Base-by-base conservation (phyloP, 2,113 vertebrate genomes). In the Bettongia penicillata region DNA sequence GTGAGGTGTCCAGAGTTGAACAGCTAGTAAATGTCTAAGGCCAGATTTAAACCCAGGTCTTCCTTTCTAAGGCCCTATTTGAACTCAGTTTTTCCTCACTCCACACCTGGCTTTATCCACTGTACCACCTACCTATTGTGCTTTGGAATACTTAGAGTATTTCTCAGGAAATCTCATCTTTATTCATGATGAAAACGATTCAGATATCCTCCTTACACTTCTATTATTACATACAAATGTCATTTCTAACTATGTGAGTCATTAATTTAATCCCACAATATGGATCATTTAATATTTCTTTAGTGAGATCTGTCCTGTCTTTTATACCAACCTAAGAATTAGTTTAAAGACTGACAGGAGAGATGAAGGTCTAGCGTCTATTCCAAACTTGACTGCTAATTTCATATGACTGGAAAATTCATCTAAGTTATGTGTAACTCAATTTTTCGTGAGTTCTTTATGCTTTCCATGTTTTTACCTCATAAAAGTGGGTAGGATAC, bases 391-490 rank as follows among this genome's bases (percentile, higher is more conserved):
- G 91, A 96, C 50, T 55, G 3, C 1, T 94, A 92, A 50, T 8
- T 61, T 3, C 31, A 43, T 84, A 19, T 93, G 90, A 53, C 48
- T 92, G 91, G 53, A 47, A 93, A 93, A 51, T 89, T 53, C 61
- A 93, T 48, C 94, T 95, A 93, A 55, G 90, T n/a, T n/a, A 84
- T 4, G 90, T 52, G 96, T 43, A 55, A n/a, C 4, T 84, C 96
- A 53, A 14, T 93, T 97, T 93, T 92, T 28, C 12, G 37, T 95
- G n/a, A 51, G 3, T 3, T 53, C 53, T n/a, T 93, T 95, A 95
- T 93, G 28, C 92, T 57, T 91, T 26, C 37, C 14, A 51, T 11
- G 3, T n/a, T 92, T 90, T 37, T 61, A 93, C n/a, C 12, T 52
- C 16, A 53, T 49, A 90, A 23, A 94, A 50, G 94, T 7, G 52